Evolutionary conservation across 1,140 invertebrate genomes (phyloP), one percentile per base, ranked within the genome.

Genomic region (Macrosteles quadrilineatus): DNA sequence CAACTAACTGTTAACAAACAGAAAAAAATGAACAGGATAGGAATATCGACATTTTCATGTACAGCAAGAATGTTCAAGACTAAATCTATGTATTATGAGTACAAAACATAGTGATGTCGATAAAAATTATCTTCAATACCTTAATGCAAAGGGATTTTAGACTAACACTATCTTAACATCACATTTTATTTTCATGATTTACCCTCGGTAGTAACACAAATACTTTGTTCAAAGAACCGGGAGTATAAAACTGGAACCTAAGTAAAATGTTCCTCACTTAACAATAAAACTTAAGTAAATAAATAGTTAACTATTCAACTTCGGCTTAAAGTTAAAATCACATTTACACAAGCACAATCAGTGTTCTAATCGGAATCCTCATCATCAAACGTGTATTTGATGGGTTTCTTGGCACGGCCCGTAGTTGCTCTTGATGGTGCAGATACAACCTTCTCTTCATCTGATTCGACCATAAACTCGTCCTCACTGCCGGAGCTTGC

Each of bases 311-410:
- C 47, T 50, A 21, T 50, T 19, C 4, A 11, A 4, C 3, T 17
- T 50, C 14, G 3, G 6, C 4, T 11, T 11, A 4, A 17, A 4
- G 2, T 21, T 19, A 17, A 50, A 50, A 50, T 50, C 47, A 50
- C 47, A 50, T 50, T 50, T 19, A 40, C 6, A 40, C 36, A 9
- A 17, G 6, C 4, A 17, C 14, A 50, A 19, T 50, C 4, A 17
- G 47, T 14, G 32, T n/a, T 65, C 30, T 29, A 68, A 43, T 68
- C 47, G 1, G 43, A 68, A 27, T 57, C 27, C 17, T 55, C 47
- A 30, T 53, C 45, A 67, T 71, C 70, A 63, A 62, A 71, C 14
- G 67, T 62, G 50, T 71, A 68, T 55, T 68, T 45, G 23, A 68
- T 31, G 2, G 65, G 70, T 68, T 71, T 71, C 30, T 64, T 36